phyloP scores from a whole-genome alignment of 2,797 vertebrate species.

The Chelidonichthys spinosus region DNA sequence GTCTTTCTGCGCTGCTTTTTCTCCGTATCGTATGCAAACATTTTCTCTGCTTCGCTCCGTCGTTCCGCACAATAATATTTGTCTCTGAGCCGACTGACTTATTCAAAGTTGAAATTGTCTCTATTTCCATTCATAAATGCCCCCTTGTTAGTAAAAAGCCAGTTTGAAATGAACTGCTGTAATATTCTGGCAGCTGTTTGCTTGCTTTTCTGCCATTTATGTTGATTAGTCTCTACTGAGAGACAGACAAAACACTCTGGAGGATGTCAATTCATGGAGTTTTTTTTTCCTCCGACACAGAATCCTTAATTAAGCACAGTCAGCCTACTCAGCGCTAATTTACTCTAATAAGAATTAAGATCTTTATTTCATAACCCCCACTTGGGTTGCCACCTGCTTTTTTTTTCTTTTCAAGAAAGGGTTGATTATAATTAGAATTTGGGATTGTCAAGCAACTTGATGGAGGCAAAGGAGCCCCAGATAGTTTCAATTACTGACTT shows the following conservation, averaged over 20 bases:
- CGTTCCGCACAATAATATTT: constrained; percentile 32
- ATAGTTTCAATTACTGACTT: constrained; percentile 19
- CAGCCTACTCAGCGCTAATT: constrained; percentile 69
- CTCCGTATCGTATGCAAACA: not conserved
- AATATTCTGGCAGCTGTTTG: constrained; percentile 72
- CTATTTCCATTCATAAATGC: constrained; percentile 55
- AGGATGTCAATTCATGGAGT: constrained; percentile 75
- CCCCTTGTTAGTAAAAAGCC: constrained; percentile 62
- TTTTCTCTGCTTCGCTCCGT: constrained; percentile 38
- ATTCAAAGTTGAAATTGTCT: constrained; percentile 48
- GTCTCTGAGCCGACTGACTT: constrained; percentile 20
- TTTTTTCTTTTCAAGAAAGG: constrained; percentile 41
- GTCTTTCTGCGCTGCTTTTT: not conserved
- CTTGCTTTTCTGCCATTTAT: constrained; percentile 65
- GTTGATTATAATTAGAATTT: constrained; percentile 57
- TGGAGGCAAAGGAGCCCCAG: not conserved
- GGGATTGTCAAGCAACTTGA: constrained; percentile 29
- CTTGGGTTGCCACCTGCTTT: constrained; percentile 64
- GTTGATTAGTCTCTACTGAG: constrained; percentile 77
- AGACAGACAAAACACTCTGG: constrained; percentile 77
- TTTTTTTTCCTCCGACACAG: constrained; percentile 46
- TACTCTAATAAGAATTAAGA: constrained; percentile 60
- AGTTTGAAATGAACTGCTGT: constrained; percentile 67
- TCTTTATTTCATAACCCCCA: constrained; percentile 51
- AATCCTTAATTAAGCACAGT: constrained; percentile 75